phyloP scores from a whole-genome alignment of 2,113 vertebrate species.

The Tetraodon nigroviridis region DNA sequence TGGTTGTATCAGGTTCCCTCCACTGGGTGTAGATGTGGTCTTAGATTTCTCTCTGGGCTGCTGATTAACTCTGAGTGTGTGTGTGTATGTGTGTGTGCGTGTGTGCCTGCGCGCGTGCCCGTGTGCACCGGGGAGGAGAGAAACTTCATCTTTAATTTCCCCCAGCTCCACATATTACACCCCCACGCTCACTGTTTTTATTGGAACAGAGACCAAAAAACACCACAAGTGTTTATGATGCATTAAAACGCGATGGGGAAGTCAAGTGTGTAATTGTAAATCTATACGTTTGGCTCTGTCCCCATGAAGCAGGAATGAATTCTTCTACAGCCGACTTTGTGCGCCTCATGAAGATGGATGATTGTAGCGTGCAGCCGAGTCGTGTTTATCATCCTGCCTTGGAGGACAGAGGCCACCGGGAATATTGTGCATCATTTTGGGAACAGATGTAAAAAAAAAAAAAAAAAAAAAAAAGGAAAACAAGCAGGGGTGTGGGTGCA shows the following conservation, averaged over 20 bases:
- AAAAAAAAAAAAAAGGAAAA: too few species aligned
- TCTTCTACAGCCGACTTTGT: slow-evolving; percentile 48
- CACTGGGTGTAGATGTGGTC: slow-evolving; percentile 77
- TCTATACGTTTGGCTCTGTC: slow-evolving; percentile 61
- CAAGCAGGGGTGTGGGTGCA: slow-evolving; percentile 11
- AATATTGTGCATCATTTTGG: slow-evolving; percentile 15
- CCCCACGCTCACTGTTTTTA: slow-evolving; percentile 71
- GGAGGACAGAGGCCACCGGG: slow-evolving; percentile 20
- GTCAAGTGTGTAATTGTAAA: slow-evolving; percentile 63
- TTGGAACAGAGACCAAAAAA: slow-evolving; percentile 72
- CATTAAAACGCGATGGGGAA: slow-evolving; percentile 66
- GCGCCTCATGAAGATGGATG: slow-evolving; percentile 56
- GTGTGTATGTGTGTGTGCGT: slow-evolving; percentile 34
- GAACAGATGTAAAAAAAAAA: slow-evolving; percentile 5
- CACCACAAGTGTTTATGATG: slow-evolving; percentile 74
- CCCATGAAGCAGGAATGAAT: slow-evolving; percentile 45
- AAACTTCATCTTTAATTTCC: slow-evolving; percentile 76
- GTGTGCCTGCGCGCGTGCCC: slow-evolving; percentile 21
- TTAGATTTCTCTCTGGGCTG: slow-evolving; percentile 74
- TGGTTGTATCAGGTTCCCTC: slow-evolving; percentile 73
- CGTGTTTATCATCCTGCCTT: slow-evolving; percentile 50
- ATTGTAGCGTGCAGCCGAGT: slow-evolving; percentile 51
- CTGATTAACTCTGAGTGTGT: slow-evolving; percentile 64
- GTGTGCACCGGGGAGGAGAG: slow-evolving; percentile 59
- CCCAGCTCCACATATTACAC: slow-evolving; percentile 76